Evolutionary conservation across 2,113 vertebrate species (phyloP), one percentile per base, ranked within the genome.

Genomic region (Telmatochromis sp.): DNA sequence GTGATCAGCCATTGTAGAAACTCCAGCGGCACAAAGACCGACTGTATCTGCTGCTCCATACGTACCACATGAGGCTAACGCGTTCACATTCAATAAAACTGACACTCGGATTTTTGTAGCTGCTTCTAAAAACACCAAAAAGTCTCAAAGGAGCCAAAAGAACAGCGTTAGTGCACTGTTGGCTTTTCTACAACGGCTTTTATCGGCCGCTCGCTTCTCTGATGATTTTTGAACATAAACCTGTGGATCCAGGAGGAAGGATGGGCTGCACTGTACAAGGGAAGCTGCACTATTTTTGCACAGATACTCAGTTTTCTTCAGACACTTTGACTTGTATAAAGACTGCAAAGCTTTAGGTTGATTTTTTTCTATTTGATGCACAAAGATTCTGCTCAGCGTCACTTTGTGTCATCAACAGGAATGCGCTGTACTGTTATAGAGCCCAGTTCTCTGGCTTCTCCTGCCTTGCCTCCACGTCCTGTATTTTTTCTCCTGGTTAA

Each of bases 241-340:
- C 86, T 6, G 78, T 47, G 88, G 86, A 80, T 90, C 82, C 55
- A 17, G 15, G 13, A 53, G 55, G 42, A 73, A 75, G 7, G 21
- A 37, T 5, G 3, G 68, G 81, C 75, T 63, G 86, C 73, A 82
- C 54, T 58, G 40, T 42, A 31, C 5, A 63, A 90, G 81, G 86
- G 93, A 86, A 86, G 93, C 91, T 93, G 91, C 90, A 87, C 84
- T 55, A 35, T 55, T 94, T 95, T 93, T 95, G 95, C 95, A 95
- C 95, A 95, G 82, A 91, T 91, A 82, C 80, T 87, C 85, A 50
- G 53, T 81, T 94, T 90, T 83, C 80, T 84, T 83, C 82, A 89
- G 86, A 89, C 88, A 87, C 78, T 81, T 86, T 47, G 26, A 87
- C 75, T 84, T 58, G 81, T 81, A 78, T 53, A 21, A 37, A 23